phyloP scores from a whole-genome alignment of 2,888 invertebrate species.

The Arctia plantaginis region DNA sequence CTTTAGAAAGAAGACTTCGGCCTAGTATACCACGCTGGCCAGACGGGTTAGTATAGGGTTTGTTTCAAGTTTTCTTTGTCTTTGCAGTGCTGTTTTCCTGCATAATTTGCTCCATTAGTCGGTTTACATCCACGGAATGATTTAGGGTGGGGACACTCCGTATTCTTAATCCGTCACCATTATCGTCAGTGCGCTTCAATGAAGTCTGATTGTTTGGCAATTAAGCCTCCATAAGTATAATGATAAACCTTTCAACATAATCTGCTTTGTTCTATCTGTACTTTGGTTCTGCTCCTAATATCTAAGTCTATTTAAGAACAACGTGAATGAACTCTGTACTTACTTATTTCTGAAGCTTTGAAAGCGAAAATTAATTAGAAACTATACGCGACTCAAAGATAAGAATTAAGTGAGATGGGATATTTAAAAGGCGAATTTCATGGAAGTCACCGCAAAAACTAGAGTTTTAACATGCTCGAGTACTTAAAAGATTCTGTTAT shows the following conservation, averaged over 20 bases:
- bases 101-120: too few relatives aligned
- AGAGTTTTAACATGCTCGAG: background rate
- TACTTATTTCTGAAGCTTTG: constrained; percentile 25
- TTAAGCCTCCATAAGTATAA: background rate
- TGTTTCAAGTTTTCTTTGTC: too few relatives aligned
- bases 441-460: background rate
- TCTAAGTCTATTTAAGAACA: constrained; percentile 1
- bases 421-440: constrained; percentile 5
- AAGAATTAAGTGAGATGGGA: background rate
- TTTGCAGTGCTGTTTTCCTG: too few relatives aligned
- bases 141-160: too few relatives aligned
- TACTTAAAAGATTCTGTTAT: background rate
- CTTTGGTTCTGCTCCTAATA: background rate
- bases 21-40: too few relatives aligned
- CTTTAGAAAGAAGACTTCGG: too few relatives aligned
- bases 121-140: too few relatives aligned
- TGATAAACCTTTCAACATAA: background rate
- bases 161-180: too few relatives aligned
- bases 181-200: too few relatives aligned
- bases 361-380: constrained; percentile 13
- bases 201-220: background rate
- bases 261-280: background rate
- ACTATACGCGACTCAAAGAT: constrained; percentile 10
- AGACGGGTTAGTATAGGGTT: too few relatives aligned
- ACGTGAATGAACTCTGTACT: constrained; percentile 6